These are phyloP conservation scores for Goniozus legneri DNA, from an alignment of 1,140 invertebrate genomes.

Conservation along the genomic window DNA sequence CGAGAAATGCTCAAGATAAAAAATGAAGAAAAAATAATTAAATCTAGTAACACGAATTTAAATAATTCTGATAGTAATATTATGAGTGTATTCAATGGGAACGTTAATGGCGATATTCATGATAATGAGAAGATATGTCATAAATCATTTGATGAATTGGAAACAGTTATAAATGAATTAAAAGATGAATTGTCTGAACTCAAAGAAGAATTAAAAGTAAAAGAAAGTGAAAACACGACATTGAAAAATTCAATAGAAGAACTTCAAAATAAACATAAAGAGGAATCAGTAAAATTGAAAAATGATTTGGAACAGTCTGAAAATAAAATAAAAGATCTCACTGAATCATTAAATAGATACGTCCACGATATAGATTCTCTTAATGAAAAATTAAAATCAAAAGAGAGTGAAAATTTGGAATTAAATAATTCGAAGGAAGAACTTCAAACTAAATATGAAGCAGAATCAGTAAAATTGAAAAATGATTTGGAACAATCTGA, in stretches of 20 bases:
- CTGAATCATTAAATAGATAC: too few relatives aligned
- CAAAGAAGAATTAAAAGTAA: not conserved
- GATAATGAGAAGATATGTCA: not conserved
- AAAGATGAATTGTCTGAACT: not conserved
- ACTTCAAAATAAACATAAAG: not conserved
- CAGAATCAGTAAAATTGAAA: not conserved
- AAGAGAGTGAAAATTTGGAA: not conserved
- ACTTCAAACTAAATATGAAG: not conserved
- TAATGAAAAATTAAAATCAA: not conserved
- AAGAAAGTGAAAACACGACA: not conserved
- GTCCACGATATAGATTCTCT: too few relatives aligned
- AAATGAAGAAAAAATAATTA: constrained; percentile 11
- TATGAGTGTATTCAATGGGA: not conserved
- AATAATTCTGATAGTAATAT: not conserved
- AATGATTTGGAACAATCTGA: not conserved
- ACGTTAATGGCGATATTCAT: not conserved
- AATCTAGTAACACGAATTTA: constrained; percentile 13
- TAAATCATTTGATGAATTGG: not conserved
- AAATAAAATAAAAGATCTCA: not conserved
- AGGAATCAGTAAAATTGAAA: not conserved
- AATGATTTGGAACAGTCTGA: not conserved
- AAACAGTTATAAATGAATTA: not conserved
- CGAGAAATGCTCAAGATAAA: too few relatives aligned
- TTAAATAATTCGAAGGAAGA: not conserved
- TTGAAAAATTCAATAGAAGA: not conserved